Evolutionary conservation across 2,797 vertebrate species (phyloP).

Genomic region (Ciconia nigra): DNA sequence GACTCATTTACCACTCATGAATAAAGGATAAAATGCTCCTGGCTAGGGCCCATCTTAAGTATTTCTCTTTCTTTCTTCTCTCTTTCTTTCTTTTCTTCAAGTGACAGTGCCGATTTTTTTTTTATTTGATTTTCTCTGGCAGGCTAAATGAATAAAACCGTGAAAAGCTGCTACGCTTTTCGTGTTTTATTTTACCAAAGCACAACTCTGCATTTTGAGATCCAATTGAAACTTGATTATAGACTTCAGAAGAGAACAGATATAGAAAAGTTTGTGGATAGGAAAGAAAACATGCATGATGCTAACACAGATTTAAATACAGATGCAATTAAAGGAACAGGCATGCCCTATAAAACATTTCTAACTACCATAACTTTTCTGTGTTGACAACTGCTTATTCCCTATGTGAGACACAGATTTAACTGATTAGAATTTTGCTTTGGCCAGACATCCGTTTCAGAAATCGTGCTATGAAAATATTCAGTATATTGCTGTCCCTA

Average conservation of each 20-base stretch:
- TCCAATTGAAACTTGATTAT: conserved; percentile 35
- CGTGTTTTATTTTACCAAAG: conserved; percentile 37
- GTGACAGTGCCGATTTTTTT: conserved; percentile 57
- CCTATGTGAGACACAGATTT: not conserved
- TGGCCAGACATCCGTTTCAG: not conserved
- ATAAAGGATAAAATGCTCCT: conserved; percentile 78
- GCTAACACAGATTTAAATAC: conserved; percentile 25
- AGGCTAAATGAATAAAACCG: conserved; percentile 13
- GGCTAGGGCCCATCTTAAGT: conserved; percentile 72
- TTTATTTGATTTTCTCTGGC: conserved; percentile 62
- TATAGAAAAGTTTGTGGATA: conserved; percentile 20
- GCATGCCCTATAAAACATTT: not conserved
- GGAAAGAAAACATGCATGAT: conserved; percentile 5
- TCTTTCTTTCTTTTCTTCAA: conserved; percentile 63
- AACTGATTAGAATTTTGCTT: conserved; percentile 3
- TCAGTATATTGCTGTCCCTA: not conserved
- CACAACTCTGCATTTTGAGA: conserved; percentile 29
- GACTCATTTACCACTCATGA: conserved; percentile 81
- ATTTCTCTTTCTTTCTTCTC: conserved; percentile 73
- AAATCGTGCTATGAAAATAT: conserved; percentile 17
- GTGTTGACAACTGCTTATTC: not conserved
- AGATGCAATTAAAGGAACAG: conserved; percentile 25
- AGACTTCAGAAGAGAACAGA: conserved; percentile 35
- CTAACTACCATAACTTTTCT: not conserved
- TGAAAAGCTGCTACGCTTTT: not conserved